Conservation (phyloP, 2,113 vertebrate genomes). For the Bambusicola thoracicus region DNA sequence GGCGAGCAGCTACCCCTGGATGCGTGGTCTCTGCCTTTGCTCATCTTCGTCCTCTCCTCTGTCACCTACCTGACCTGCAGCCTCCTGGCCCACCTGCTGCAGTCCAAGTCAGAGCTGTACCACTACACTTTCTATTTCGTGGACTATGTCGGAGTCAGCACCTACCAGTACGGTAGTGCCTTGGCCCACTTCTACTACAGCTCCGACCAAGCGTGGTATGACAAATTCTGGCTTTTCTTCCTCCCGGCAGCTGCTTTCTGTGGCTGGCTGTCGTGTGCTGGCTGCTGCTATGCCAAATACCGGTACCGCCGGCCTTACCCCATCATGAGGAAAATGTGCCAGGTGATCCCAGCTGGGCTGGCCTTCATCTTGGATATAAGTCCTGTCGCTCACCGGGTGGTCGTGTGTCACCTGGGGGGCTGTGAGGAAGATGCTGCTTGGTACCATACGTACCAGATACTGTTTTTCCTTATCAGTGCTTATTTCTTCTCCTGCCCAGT, state of each 20-base stretch:
- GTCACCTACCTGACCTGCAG: conserved; percentile 88
- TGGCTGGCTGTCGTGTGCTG: conserved; percentile 87
- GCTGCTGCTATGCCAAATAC: conserved; percentile 91
- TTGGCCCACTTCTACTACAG: conserved; percentile 91
- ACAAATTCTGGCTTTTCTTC: conserved; percentile 83
- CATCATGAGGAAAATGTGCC: conserved; percentile 87
- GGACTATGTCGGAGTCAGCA: conserved; percentile 91
- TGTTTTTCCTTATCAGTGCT: conserved; percentile 86
- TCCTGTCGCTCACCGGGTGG: conserved; percentile 85
- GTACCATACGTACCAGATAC: conserved; percentile 89
- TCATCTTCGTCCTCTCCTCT: conserved; percentile 84
- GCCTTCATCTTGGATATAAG: conserved; percentile 90
- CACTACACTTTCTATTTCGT: conserved; percentile 94
- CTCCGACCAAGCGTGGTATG: conserved; percentile 85
- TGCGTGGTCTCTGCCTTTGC: conserved; percentile 79
- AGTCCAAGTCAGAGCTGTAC: conserved; percentile 88
- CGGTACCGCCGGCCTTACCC: conserved; percentile 90
- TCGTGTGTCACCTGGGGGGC: conserved; percentile 80
- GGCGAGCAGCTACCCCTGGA: conserved; percentile 72
- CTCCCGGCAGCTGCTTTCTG: conserved; percentile 87
- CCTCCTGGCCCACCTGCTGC: conserved; percentile 90
- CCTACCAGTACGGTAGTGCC: conserved; percentile 91
- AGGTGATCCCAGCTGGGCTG: conserved; percentile 87
- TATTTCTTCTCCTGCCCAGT: conserved; percentile 93
- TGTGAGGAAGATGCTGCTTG: conserved; percentile 82